These are phyloP conservation scores for Lepidochrysops patricia DNA, from an alignment of 2,888 invertebrate genomes.

Conservation along the genomic window DNA sequence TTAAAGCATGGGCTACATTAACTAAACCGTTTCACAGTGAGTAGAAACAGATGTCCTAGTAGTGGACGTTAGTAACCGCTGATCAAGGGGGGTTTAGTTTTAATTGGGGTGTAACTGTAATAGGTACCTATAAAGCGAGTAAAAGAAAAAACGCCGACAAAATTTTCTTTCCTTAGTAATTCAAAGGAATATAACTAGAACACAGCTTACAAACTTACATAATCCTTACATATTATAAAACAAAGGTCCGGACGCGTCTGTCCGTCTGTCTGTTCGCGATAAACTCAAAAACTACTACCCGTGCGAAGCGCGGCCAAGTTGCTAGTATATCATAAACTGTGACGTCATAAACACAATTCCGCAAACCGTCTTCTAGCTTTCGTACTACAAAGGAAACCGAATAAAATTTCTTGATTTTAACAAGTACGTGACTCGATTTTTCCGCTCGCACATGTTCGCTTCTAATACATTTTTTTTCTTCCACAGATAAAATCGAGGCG, in stretches of 20 bases:
- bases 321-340: not conserved
- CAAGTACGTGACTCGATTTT: not conserved
- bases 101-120: not conserved
- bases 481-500: conserved; percentile 33
- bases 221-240: no score
- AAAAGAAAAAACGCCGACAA: not conserved
- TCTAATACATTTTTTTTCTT: conserved; percentile 22
- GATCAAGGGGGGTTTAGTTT: not conserved
- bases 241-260: no score
- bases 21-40: not conserved
- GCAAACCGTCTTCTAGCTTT: not conserved
- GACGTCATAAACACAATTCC: not conserved
- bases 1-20: not conserved
- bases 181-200: not conserved
- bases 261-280: no score
- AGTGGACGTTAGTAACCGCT: not conserved
- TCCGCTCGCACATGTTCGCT: not conserved
- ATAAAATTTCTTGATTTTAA: not conserved
- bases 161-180: not conserved
- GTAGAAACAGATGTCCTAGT: not conserved
- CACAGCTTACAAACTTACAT: not conserved
- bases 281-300: no score
- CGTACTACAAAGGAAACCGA: not conserved
- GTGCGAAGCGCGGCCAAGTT: no score
- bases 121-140: not conserved